Evolutionary conservation across 2,797 vertebrate species (phyloP).

Genomic region (Scarus forsteni): DNA sequence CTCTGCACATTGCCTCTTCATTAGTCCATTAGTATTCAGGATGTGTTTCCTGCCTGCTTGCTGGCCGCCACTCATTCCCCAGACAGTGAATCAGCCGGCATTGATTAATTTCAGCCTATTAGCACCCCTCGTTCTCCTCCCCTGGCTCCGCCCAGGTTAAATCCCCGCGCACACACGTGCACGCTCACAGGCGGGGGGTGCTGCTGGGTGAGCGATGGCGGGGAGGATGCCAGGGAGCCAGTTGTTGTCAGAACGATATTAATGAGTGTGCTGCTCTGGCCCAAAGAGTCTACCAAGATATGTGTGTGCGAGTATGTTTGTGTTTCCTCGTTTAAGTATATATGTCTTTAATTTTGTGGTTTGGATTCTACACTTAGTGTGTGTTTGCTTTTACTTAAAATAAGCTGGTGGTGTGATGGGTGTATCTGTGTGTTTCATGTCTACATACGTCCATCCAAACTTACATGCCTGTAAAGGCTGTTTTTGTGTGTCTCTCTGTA

Average conservation of each 20-base stretch:
- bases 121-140: conserved; percentile 82
- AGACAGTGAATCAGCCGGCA: conserved; percentile 84
- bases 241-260: conserved; percentile 89
- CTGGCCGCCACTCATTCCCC: conserved; percentile 82
- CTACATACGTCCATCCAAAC: conserved; percentile 41
- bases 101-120: conserved; percentile 92
- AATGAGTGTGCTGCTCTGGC: conserved; percentile 83
- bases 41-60: conserved; percentile 73
- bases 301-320: conserved; percentile 17
- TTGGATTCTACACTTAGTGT: conserved; percentile 7
- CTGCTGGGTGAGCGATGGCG: conserved; percentile 84
- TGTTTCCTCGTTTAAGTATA: conserved; percentile 24
- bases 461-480: conserved; percentile 34
- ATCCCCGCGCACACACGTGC: conserved; percentile 73
- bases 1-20: conserved; percentile 36
- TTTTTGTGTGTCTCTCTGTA: conserved; percentile 64
- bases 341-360: conserved; percentile 37
- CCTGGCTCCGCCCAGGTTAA: conserved; percentile 82
- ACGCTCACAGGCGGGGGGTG: conserved; percentile 71
- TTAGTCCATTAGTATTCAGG: conserved; percentile 84
- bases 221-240: conserved; percentile 82
- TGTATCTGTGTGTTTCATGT: not conserved
- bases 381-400: too few species aligned
- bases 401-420: too few species aligned
- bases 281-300: conserved; percentile 43